These are phyloP conservation scores for Agrotis puta DNA, from an alignment of 2,888 invertebrate species.

Conservation along the genomic window DNA sequence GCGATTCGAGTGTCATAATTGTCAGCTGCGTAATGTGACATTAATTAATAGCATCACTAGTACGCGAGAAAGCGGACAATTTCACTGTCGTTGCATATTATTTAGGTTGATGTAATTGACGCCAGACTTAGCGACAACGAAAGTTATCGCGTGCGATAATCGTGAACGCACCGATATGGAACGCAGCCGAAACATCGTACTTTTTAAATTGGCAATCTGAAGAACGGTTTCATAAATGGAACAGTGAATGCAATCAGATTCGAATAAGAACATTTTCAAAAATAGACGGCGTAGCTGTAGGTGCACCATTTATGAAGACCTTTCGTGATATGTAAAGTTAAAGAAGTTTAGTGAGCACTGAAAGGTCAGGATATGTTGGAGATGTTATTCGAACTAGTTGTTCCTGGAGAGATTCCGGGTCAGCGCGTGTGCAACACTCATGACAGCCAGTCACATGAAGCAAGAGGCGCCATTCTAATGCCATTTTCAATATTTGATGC, in stretches of 20 bases:
- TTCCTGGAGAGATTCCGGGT: constrained; percentile 78
- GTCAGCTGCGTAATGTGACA: constrained; percentile 50
- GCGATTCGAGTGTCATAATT: constrained; percentile 41
- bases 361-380: constrained; percentile 70
- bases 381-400: constrained; percentile 70
- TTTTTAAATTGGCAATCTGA: constrained; percentile 32
- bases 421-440: constrained; percentile 75
- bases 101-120: constrained; percentile 54
- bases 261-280: constrained; percentile 71
- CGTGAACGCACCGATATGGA: constrained; percentile 42
- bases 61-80: constrained; percentile 69
- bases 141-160: constrained; percentile 54
- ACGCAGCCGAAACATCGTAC: constrained; percentile 30
- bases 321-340: constrained; percentile 30
- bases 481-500: constrained; percentile 63
- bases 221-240: constrained; percentile 58
- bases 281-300: constrained; percentile 70
- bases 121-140: constrained; percentile 50
- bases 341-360: constrained; percentile 19
- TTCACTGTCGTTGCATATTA: constrained; percentile 63
- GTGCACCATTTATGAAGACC: constrained; percentile 63
- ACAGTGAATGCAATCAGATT: constrained; percentile 65
- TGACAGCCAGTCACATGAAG: constrained; percentile 63
- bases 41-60: constrained; percentile 63
- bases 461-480: constrained; percentile 58